Evolutionary conservation across 2,113 vertebrate species (phyloP).

Genomic region (Hepsetus odoe): DNA sequence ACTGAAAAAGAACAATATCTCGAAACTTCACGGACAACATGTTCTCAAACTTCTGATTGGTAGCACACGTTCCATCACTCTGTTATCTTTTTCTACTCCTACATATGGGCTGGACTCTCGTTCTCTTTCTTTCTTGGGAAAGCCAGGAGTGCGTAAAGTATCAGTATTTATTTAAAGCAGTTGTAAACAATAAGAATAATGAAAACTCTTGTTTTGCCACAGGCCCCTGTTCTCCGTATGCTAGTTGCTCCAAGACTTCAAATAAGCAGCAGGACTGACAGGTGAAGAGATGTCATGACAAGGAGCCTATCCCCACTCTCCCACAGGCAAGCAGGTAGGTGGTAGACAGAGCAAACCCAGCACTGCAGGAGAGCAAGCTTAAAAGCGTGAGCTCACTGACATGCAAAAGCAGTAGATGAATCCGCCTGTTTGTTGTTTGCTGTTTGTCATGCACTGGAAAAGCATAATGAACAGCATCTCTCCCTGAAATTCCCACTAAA

Average conservation of each 20-base stretch:
- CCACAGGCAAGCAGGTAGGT: conserved; percentile 8
- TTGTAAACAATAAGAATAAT: neutral
- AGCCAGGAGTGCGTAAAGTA: neutral
- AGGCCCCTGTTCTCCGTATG: neutral
- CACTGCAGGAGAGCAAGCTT: conserved; percentile 10
- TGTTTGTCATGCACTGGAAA: neutral
- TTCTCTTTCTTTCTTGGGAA: neutral
- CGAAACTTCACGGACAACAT: too few relatives aligned
- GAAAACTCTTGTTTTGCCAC: neutral
- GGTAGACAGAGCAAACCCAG: neutral
- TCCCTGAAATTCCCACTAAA: neutral
- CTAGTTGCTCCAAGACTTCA: neutral
- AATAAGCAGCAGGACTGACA: conserved; percentile 12
- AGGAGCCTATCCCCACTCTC: neutral
- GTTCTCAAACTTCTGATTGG: too few relatives aligned
- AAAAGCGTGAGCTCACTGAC: conserved; percentile 9
- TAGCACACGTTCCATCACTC: too few relatives aligned
- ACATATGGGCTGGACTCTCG: too few relatives aligned
- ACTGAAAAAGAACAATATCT: too few relatives aligned
- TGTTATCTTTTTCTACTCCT: too few relatives aligned
- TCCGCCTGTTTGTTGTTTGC: neutral
- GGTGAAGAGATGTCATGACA: neutral
- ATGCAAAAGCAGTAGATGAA: neutral
- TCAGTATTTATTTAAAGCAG: neutral
- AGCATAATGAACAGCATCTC: neutral